A percentile compares a stretch with the other conserved stretches of the same genome.
These are phyloP conservation scores for Limnephilus marmoratus DNA, from an alignment of 2,888 invertebrate species.

Conservation along the genomic window DNA sequence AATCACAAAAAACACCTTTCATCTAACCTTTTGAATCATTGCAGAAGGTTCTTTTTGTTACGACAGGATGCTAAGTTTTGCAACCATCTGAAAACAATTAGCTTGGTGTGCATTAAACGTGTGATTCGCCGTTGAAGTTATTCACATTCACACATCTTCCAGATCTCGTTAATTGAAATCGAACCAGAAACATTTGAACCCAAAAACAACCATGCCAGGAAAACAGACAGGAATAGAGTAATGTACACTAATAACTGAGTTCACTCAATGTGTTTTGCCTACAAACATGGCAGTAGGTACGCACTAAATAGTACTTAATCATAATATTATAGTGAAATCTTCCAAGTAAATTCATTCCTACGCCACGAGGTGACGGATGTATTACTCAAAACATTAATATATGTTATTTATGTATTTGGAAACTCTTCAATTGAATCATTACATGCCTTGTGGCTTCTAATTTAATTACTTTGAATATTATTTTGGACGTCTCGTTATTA, in stretches of 20 bases:
- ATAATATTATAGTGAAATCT: not conserved
- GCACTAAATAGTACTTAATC: not conserved
- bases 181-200: not conserved
- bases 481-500: not conserved
- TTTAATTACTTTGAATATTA: conserved; percentile 49
- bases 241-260: conserved; percentile 2
- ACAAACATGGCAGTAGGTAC: not conserved
- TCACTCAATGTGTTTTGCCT: not conserved
- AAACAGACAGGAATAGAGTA: not conserved
- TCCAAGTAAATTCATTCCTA: not conserved
- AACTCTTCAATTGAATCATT: conserved; percentile 51
- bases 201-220: not conserved
- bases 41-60: not conserved
- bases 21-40: not conserved
- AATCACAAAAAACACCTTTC: not conserved
- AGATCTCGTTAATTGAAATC: not conserved
- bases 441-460: conserved; percentile 42
- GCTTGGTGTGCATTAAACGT: no score
- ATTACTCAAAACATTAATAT: not conserved
- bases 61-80: not conserved
- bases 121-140: not conserved
- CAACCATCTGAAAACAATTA: no score
- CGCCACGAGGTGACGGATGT: not conserved
- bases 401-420: conserved; percentile 18
- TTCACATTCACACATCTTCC: not conserved